phyloP scores from a whole-genome alignment of 2,888 invertebrate genomes.

The Polylopha cassiicola region DNA sequence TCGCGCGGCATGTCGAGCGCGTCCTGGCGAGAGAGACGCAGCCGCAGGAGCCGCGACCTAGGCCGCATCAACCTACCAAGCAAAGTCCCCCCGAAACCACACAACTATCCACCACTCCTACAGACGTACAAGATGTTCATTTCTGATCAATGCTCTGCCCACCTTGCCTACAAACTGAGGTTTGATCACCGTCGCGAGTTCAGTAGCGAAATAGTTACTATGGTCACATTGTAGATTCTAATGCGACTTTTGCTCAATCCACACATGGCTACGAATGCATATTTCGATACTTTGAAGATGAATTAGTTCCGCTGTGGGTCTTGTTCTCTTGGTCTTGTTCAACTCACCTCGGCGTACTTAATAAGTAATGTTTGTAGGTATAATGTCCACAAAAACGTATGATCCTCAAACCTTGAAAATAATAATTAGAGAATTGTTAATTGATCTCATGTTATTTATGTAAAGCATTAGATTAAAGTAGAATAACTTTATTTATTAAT shows the following conservation, averaged over 20 bases:
- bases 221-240: too few relatives aligned
- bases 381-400: slow-evolving; percentile 15
- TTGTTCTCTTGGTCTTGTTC: too few relatives aligned
- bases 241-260: too few relatives aligned
- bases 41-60: slow-evolving; percentile 59
- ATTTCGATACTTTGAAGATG: too few relatives aligned
- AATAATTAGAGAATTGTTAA: slow-evolving; percentile 55
- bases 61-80: slow-evolving; percentile 49
- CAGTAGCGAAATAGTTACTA: too few relatives aligned
- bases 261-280: too few relatives aligned
- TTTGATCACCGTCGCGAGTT: too few relatives aligned
- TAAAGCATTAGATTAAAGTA: slow-evolving; percentile 55
- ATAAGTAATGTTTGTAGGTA: slow-evolving; percentile 4
- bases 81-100: slow-evolving; percentile 54
- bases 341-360: slow-evolving; percentile 16
- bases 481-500: slow-evolving; percentile 62
- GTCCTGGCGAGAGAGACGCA: slow-evolving; percentile 76
- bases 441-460: slow-evolving; percentile 75
- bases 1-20: slow-evolving; percentile 77
- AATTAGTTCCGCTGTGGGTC: too few relatives aligned
- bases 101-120: slow-evolving; percentile 77
- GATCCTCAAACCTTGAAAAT: slow-evolving; percentile 26
- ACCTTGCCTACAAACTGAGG: too few relatives aligned
- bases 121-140: slow-evolving; percentile 80
- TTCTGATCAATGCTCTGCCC: too few relatives aligned